phyloP scores from a whole-genome alignment of 1,140 invertebrate genomes.

The Procambarus virginalis region DNA sequence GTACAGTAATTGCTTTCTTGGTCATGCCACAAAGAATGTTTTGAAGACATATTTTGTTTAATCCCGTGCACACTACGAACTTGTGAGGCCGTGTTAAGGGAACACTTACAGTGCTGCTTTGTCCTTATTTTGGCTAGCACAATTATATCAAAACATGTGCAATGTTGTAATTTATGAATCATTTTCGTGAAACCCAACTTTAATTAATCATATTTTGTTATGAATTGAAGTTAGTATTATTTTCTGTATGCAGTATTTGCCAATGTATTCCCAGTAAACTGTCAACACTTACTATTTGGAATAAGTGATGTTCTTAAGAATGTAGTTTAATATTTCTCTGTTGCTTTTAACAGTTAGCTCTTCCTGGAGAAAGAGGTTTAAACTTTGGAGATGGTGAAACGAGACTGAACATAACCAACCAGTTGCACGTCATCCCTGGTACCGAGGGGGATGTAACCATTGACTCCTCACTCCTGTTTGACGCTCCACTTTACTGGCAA shows the following conservation, averaged over 20 bases:
- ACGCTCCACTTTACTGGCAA: slow-evolving; percentile 89
- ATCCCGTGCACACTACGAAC: too few relatives aligned
- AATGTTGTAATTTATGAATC: too few relatives aligned
- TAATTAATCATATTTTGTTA: neutral
- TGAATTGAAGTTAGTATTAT: neutral
- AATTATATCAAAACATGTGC: too few relatives aligned
- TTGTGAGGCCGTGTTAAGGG: too few relatives aligned
- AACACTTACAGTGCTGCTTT: too few relatives aligned
- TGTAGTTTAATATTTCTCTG: slow-evolving; percentile 62
- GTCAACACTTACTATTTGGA: slow-evolving; percentile 7
- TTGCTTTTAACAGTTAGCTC: slow-evolving; percentile 73
- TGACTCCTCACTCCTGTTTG: slow-evolving; percentile 80
- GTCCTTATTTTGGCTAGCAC: too few relatives aligned
- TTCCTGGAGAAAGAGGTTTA: slow-evolving; percentile 74
- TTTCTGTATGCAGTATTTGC: neutral
- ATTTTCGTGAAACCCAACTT: too few relatives aligned
- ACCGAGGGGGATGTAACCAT: slow-evolving; percentile 80
- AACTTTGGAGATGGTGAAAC: slow-evolving; percentile 70
- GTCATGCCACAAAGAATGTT: too few relatives aligned
- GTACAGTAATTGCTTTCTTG: too few relatives aligned
- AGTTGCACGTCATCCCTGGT: slow-evolving; percentile 81
- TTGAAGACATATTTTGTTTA: too few relatives aligned
- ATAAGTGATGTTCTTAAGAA: neutral
- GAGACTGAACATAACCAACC: slow-evolving; percentile 78
- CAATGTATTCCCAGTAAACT: neutral